Conservation (phyloP, 1,140 invertebrate genomes). For the Glossosoma conforme region DNA sequence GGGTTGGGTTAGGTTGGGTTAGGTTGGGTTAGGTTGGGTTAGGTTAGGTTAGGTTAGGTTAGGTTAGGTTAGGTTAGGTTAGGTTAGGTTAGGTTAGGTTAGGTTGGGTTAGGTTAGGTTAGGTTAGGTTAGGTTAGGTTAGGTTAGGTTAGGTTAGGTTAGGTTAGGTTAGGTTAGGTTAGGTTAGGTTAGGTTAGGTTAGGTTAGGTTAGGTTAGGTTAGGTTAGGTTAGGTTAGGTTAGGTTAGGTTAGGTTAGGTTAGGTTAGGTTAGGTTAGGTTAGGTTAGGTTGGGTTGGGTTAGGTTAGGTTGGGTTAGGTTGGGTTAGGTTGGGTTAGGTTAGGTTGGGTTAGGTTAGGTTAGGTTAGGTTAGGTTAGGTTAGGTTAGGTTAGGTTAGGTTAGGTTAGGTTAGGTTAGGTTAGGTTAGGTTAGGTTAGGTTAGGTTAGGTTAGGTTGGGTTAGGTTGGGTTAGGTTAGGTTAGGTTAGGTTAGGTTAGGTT, state of each 20-base stretch:
- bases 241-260: constrained; percentile 24
- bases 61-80: constrained; percentile 21
- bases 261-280: constrained; percentile 22
- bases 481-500: too few relatives aligned
- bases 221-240: constrained; percentile 20
- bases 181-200: constrained; percentile 23
- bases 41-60: constrained; percentile 20
- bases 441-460: too few relatives aligned
- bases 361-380: constrained; percentile 21
- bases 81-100: constrained; percentile 25
- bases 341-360: constrained; percentile 37
- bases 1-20: constrained; percentile 17
- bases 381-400: constrained; percentile 26
- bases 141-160: too few relatives aligned
- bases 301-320: constrained; percentile 30
- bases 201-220: constrained; percentile 29
- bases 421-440: constrained; percentile 35
- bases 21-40: constrained; percentile 23
- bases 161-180: constrained; percentile 26
- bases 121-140: constrained; percentile 17
- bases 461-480: too few relatives aligned
- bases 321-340: constrained; percentile 37
- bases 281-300: constrained; percentile 28
- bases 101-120: constrained; percentile 25
- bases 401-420: constrained; percentile 31